Conservation (phyloP, 2,113 vertebrate species). For the Anguilla rostrata region DNA sequence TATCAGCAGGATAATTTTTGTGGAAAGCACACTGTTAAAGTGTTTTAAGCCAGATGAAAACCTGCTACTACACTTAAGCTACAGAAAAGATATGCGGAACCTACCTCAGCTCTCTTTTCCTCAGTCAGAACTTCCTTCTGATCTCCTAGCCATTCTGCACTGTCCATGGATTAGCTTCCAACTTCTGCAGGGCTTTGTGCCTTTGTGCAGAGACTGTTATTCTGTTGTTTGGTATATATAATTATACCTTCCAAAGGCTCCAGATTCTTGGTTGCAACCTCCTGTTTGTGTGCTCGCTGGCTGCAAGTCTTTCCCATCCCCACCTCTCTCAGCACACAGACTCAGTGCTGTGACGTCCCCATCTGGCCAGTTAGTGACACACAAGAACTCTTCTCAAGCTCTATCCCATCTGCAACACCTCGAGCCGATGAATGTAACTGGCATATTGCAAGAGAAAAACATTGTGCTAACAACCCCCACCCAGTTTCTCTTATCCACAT, state of each 20-base stretch:
- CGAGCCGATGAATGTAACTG: constrained; percentile 37
- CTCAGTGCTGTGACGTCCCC: not conserved
- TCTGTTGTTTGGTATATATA: constrained; percentile 37
- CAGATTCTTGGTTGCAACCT: constrained; percentile 22
- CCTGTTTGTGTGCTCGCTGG: constrained; percentile 17
- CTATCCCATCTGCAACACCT: constrained; percentile 9
- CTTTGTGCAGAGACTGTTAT: constrained; percentile 8
- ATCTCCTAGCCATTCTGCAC: not conserved
- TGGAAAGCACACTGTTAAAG: not conserved
- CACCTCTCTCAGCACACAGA: not conserved
- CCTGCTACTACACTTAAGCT: not conserved
- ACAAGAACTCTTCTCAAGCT: constrained; percentile 1
- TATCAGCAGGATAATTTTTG: not conserved
- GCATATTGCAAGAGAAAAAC: constrained; percentile 59
- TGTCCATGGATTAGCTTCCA: constrained; percentile 11
- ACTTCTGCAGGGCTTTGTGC: not conserved
- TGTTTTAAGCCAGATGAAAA: not conserved
- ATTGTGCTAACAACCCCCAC: constrained; percentile 54
- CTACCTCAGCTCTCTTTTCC: constrained; percentile 53
- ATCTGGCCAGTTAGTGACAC: not conserved
- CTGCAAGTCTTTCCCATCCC: not conserved
- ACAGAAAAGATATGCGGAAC: constrained; percentile 23
- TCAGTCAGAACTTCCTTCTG: constrained; percentile 18
- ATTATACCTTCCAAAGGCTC: constrained; percentile 43
- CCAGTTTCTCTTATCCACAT: constrained; percentile 56